A percentile compares a stretch with the other conserved stretches of the same genome.
These are phyloP conservation scores for Peromyscus maniculatus DNA, from an alignment of 2,113 vertebrate species.

Conservation along the genomic window DNA sequence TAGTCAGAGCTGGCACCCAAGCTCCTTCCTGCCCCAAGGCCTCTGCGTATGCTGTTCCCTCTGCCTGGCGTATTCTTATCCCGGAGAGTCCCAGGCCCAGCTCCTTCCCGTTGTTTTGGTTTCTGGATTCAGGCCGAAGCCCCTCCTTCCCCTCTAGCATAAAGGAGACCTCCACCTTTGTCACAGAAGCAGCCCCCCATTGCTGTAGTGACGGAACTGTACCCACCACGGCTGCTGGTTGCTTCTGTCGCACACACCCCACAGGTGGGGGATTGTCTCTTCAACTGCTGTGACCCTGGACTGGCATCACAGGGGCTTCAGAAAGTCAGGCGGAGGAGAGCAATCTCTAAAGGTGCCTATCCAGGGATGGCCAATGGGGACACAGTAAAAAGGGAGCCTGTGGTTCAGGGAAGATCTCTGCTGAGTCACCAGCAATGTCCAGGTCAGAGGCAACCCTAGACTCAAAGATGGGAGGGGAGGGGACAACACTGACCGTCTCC, in stretches of 20 bases:
- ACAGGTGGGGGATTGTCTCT: background rate
- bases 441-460: background rate
- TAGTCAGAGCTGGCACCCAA: background rate
- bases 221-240: background rate
- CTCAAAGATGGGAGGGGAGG: background rate
- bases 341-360: rapidly evolving
- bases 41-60: background rate
- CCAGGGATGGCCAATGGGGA: rapidly evolving
- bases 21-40: background rate
- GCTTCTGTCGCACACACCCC: background rate
- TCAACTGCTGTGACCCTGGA: background rate
- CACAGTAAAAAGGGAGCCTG: rapidly evolving
- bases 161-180: background rate
- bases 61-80: background rate
- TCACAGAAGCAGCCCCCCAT: background rate
- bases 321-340: background rate
- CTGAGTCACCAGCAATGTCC: background rate
- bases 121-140: background rate
- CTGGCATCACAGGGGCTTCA: background rate
- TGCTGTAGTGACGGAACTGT: background rate
- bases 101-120: background rate
- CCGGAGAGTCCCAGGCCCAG: background rate
- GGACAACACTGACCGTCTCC: background rate
- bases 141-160: background rate
- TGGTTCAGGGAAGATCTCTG: background rate